Evolutionary conservation across 1,140 invertebrate genomes (phyloP), one percentile per base, ranked within the genome.

Genomic region (Charaxes varanes): DNA sequence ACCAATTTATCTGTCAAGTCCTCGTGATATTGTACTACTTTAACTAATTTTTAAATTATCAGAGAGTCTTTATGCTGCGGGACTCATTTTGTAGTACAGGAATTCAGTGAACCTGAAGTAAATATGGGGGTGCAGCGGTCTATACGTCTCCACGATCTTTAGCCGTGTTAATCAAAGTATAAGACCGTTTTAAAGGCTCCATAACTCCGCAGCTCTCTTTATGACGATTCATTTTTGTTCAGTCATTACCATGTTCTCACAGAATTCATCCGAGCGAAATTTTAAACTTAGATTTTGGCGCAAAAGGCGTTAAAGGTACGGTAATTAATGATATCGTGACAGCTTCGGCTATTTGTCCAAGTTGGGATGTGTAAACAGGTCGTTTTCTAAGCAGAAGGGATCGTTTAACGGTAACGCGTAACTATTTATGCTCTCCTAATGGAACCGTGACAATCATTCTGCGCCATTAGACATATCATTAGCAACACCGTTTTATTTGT

Each of bases 391-490:
- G 44, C 46, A 50, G 60, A 60, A 62, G 50, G 57, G 50, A 57
- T 55, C 52, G 45, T 59, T 62, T 65, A 67, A 60, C 61, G 55
- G 64, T 58, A 58, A 59, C 44, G 6, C 30, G 36, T 28, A 43
- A 54, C 48, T 54, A 55, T 59, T 59, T 48, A 50, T 46, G 43
- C 49, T 31, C 28, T 19, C 38, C 65, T 74, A 74, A 76, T 69
- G 71, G 66, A 68, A 40, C 41, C 19, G 42, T 42, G 59, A 69
- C 71, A 73, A 78, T 77, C 59, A 80, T 74, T 78, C 62, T 53
- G 64, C 57, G 53, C 64, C 67, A 78, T 81, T 81, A 74, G 45
- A 51, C 23, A 47, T 67, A 77, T 78, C 73, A 81, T 78, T 81
- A 78, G 71, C 41, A 45, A 44, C 44, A 44, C 35, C 41, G 50